Percentiles rank a stretch among this genome's conserved stretches.
Evolutionary conservation across 2,113 vertebrate species (phyloP).

Genomic region (Crotalus viridis): DNA sequence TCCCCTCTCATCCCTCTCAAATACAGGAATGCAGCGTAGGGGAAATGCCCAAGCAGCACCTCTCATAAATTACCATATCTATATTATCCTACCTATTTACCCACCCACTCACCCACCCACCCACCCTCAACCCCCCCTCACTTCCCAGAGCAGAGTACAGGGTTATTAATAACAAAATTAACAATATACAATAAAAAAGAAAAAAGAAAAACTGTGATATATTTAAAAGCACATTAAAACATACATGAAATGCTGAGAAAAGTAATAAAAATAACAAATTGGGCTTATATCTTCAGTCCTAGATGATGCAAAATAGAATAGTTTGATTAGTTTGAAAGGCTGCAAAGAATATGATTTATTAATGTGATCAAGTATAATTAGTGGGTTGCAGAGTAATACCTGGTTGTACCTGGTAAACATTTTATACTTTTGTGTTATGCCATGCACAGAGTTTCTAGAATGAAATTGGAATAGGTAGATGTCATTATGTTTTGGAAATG

Average conservation of each 20-base stretch:
- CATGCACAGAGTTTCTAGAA: not conserved
- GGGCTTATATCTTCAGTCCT: not conserved
- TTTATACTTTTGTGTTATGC: not conserved
- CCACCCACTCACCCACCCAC: too few relatives aligned
- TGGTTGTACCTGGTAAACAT: not conserved
- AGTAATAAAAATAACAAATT: not conserved
- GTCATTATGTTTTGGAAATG: conserved; percentile 16
- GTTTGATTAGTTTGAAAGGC: not conserved
- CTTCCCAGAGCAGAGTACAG: too few relatives aligned
- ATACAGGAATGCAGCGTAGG: too few relatives aligned
- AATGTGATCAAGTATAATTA: not conserved
- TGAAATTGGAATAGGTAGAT: conserved; percentile 7
- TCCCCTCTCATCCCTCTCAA: too few relatives aligned
- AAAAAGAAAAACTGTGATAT: not conserved
- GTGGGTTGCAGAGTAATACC: not conserved
- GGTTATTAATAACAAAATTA: too few relatives aligned
- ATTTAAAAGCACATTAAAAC: not conserved
- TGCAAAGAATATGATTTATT: conserved; percentile 3
- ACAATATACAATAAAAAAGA: too few relatives aligned
- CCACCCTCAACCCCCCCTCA: too few relatives aligned
- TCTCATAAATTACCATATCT: too few relatives aligned
- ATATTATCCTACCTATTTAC: too few relatives aligned
- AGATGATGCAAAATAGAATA: not conserved
- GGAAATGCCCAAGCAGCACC: too few relatives aligned
- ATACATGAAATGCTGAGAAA: not conserved